Evolutionary conservation across 2,888 invertebrate genomes (phyloP).

Genomic region (Melinopterus prodromus): DNA sequence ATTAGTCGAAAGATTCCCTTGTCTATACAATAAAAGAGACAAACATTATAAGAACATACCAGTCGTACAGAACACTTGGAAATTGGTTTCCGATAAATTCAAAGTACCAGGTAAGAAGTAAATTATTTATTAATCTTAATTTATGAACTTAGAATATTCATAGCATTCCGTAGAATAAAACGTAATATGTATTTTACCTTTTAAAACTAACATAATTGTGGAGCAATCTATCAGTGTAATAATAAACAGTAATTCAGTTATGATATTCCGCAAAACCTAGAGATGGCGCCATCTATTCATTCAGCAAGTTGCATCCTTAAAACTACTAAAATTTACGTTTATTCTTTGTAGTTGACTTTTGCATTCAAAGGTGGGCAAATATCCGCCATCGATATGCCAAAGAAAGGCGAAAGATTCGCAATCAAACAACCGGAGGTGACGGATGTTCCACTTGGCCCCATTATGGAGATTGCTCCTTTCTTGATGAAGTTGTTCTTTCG

Average conservation of each 20-base stretch:
- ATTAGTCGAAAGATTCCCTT: background rate
- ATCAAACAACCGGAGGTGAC: background rate
- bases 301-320: too few species aligned
- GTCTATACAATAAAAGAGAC: background rate
- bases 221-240: too few species aligned
- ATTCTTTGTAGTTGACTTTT: background rate
- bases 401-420: background rate
- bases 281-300: too few species aligned
- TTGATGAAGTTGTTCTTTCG: background rate
- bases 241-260: too few species aligned
- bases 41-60: background rate
- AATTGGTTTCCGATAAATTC: background rate
- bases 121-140: too few species aligned
- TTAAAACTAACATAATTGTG: too few species aligned
- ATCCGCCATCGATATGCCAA: background rate
- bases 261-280: too few species aligned
- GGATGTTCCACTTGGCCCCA: background rate
- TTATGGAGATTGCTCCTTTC: background rate
- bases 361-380: background rate
- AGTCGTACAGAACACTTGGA: background rate
- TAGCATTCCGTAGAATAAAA: too few species aligned
- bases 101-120: background rate
- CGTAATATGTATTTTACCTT: too few species aligned
- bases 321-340: background rate
- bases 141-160: too few species aligned